These are phyloP conservation scores for Hyles euphorbiae DNA, from an alignment of 1,140 invertebrate genomes.

Conservation along the genomic window DNA sequence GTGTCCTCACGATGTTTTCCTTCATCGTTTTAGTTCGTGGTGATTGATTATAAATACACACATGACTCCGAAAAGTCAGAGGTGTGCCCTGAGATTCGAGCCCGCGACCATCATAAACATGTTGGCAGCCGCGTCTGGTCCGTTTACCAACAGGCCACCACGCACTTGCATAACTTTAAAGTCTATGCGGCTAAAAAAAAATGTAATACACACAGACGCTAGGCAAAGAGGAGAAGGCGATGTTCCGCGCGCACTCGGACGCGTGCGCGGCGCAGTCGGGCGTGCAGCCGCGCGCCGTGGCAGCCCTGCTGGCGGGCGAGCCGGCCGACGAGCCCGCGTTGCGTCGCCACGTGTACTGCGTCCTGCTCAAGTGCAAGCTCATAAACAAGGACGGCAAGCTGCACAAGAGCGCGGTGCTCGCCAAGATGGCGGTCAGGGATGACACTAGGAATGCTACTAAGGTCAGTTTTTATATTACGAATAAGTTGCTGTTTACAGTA, in stretches of 20 bases:
- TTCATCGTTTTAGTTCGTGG: too few species aligned
- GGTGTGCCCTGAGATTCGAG: too few species aligned
- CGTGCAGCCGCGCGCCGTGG: slow-evolving; percentile 32
- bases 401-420: slow-evolving; percentile 44
- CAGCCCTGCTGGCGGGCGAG: slow-evolving; percentile 35
- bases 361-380: slow-evolving; percentile 58
- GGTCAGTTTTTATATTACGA: slow-evolving; percentile 1
- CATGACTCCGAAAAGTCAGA: too few species aligned
- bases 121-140: too few species aligned
- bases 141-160: too few species aligned
- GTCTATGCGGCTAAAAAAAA: background rate
- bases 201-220: slow-evolving; percentile 26
- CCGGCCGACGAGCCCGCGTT: slow-evolving; percentile 37
- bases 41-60: too few species aligned
- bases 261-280: slow-evolving; percentile 43
- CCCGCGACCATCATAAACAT: too few species aligned
- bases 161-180: too few species aligned
- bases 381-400: slow-evolving; percentile 61
- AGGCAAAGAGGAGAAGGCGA: slow-evolving; percentile 54
- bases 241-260: slow-evolving; percentile 60
- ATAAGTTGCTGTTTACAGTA: too few species aligned
- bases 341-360: slow-evolving; percentile 51
- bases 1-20: too few species aligned
- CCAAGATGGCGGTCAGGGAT: slow-evolving; percentile 33
- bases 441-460: slow-evolving; percentile 49